phyloP scores from a whole-genome alignment of 2,113 vertebrate species.

The Ailuropoda melanoleuca region DNA sequence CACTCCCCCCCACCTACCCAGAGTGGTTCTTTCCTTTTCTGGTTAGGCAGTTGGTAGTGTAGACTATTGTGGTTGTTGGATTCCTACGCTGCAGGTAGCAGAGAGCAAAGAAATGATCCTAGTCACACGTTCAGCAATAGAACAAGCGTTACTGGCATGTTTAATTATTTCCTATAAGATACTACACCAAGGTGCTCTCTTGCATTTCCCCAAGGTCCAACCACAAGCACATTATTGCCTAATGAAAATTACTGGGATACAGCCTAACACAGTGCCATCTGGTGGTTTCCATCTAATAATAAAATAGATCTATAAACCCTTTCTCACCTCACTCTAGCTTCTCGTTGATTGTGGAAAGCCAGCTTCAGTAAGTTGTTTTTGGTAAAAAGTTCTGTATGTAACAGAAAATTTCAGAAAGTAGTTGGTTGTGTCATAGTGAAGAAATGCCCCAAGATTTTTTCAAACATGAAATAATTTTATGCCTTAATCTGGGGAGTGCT shows the following conservation, averaged over 20 bases:
- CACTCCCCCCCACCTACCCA: background rate
- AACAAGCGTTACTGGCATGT: slow-evolving; percentile 20
- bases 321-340: background rate
- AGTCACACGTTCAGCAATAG: background rate
- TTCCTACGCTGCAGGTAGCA: slow-evolving; percentile 30
- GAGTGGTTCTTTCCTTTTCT: slow-evolving; percentile 56
- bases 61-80: slow-evolving; percentile 52
- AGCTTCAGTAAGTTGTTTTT: background rate
- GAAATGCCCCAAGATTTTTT: background rate
- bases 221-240: slow-evolving; percentile 9
- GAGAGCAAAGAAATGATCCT: slow-evolving; percentile 43
- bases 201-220: slow-evolving; percentile 11
- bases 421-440: background rate
- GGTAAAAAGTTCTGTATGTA: background rate
- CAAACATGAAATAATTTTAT: background rate
- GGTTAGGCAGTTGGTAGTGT: slow-evolving; percentile 7
- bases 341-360: background rate
- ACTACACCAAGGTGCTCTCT: background rate
- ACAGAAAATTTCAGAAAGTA: background rate
- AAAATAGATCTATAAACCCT: background rate
- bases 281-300: background rate
- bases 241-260: background rate
- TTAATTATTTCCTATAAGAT: slow-evolving; percentile 65
- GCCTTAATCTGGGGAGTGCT: background rate
- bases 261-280: slow-evolving; percentile 22